Conservation (phyloP, 2,113 vertebrate species). For the Sphyrna mokarran region DNA sequence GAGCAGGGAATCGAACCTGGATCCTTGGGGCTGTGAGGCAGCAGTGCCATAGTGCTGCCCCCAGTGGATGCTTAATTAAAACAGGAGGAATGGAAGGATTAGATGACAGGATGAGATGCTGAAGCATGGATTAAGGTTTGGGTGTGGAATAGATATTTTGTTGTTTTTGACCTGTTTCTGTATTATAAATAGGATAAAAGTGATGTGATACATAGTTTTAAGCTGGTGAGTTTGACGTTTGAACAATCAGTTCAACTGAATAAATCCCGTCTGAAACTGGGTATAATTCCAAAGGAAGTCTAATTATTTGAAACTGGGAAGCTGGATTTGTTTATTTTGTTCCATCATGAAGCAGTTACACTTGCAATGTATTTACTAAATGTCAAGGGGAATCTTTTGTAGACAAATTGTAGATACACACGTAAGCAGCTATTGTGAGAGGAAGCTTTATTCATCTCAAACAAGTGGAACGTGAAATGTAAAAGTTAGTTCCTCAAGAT, state of each 20-base stretch:
- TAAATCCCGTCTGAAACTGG: not conserved
- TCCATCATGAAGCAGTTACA: not conserved
- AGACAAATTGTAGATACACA: not conserved
- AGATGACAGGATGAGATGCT: not conserved
- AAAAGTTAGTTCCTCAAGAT: not conserved
- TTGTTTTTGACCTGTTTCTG: not conserved
- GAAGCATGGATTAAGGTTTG: not conserved
- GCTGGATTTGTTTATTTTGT: not conserved
- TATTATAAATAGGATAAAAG: not conserved
- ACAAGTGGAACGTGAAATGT: not conserved
- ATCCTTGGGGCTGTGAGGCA: too few species aligned
- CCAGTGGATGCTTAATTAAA: not conserved
- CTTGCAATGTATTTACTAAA: not conserved
- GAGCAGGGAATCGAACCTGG: too few species aligned
- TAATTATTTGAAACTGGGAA: not conserved
- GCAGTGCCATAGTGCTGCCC: too few species aligned
- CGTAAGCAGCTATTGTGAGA: not conserved
- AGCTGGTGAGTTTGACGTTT: too few species aligned
- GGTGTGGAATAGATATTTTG: not conserved
- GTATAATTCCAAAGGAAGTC: not conserved
- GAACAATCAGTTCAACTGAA: not conserved
- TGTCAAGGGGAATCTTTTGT: not conserved
- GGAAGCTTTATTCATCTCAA: not conserved
- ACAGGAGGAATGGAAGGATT: not conserved
- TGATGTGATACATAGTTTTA: not conserved